These are phyloP conservation scores for mouse (Mus musculus) DNA, from an alignment of 2,113 vertebrate species.

Conservation along the genomic window DNA sequence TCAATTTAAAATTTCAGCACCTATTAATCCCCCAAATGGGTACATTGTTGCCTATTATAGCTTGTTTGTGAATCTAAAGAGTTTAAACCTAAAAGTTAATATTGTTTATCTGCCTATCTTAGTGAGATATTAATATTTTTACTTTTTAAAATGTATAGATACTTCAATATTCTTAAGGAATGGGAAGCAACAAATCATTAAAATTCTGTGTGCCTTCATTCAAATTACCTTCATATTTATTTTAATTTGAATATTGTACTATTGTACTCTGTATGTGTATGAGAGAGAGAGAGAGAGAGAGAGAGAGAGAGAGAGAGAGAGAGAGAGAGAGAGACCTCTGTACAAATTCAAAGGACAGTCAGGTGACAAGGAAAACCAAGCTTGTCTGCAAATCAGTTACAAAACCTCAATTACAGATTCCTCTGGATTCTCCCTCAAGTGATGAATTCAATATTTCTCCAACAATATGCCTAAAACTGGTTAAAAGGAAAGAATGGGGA, in stretches of 20 bases:
- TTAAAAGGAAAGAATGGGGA: background rate
- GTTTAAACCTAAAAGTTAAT: conserved; percentile 2
- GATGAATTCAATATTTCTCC: background rate
- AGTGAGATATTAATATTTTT: conserved; percentile 39
- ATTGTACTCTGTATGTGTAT: background rate
- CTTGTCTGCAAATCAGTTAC: background rate
- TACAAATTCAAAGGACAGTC: background rate
- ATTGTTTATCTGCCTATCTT: conserved; percentile 48
- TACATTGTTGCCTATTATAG: background rate
- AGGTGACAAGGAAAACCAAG: background rate
- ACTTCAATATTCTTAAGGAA: conserved; percentile 36
- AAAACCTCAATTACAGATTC: background rate
- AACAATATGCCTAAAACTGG: background rate
- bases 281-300: background rate
- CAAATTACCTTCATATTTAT: conserved; percentile 49
- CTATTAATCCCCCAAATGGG: background rate
- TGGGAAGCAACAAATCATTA: background rate
- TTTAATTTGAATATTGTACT: conserved; percentile 12
- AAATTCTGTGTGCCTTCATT: background rate
- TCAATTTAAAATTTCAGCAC: conserved; percentile 19
- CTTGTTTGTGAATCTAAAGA: conserved; percentile 12
- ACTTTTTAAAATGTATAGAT: background rate
- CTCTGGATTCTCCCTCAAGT: background rate
- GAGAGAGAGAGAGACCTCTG: background rate
- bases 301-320: background rate